Evolutionary conservation across 2,113 vertebrate species (phyloP), one percentile per base, ranked within the genome.

Genomic region (Gymnobelideus leadbeateri): DNA sequence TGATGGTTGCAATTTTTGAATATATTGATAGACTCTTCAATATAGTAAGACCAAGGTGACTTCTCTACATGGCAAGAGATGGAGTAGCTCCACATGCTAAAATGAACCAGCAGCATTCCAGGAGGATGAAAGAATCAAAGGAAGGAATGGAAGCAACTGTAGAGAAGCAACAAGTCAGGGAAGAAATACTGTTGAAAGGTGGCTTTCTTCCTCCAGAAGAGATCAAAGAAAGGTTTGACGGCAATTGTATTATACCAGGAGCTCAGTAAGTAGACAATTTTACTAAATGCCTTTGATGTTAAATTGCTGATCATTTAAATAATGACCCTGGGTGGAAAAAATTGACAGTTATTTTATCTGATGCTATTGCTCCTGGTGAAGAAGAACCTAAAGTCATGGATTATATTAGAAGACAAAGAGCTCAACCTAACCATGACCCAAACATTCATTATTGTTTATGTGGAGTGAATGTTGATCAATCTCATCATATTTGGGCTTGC

Each of bases 231-330:
- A 98, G 99, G 90, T 99, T 99, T 98, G 99, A 99, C 98, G 99
- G 99, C 98, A 99, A 99, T 98, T 99, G 99, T 84, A 99, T 99
- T 98, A 99, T 99, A 84, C 99, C 99, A 26, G 99, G 99, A 96
- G 99, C 99, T 0, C 99, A 99, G 97, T 99, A 99, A 92, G 99
- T 99, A 99, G 99, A 99, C 98, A 99, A 99, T 98, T 98, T 99
- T 95, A 99, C 99, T 1, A 99, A 99, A 94, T 99, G 99, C 96
- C 99, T 99, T 28, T 98, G 99, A n/a, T 99, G 99, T 98, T 99
- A 99, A 95, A 95, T 99, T 3, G 99, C 99, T 19, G 99, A 99
- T 97, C 98, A 99, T 95, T 98, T 99, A 96, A 99, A 99, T 98
- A 99, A 99, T 92, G 99, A 99, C 94, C 99, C 99, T 0, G 99